Conservation (phyloP, 2,797 vertebrate genomes). For the Acropternis orthonyx region DNA sequence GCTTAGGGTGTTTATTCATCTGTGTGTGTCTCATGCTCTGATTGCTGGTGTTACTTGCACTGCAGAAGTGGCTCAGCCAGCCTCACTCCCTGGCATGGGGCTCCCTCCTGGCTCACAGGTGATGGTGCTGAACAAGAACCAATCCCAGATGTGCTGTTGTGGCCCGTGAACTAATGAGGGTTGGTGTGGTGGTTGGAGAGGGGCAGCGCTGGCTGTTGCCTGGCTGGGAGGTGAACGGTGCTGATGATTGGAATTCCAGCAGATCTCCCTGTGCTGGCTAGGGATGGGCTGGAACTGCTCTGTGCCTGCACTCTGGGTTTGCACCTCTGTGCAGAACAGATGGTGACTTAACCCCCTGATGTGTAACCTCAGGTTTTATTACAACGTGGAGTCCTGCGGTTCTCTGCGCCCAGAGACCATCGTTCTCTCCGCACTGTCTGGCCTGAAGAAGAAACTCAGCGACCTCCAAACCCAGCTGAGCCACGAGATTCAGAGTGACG, state of each 20-base stretch:
- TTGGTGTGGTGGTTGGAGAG: not conserved
- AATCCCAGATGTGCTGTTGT: not conserved
- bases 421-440: constrained; percentile 91
- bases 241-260: not conserved
- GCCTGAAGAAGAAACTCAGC: constrained; percentile 96
- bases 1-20: not conserved
- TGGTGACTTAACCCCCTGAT: not conserved
- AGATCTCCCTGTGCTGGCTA: not conserved
- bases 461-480: constrained; percentile 97
- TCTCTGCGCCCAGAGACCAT: constrained; percentile 96
- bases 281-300: not conserved
- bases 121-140: rapidly evolving
- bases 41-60: not conserved
- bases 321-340: not conserved
- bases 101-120: not conserved
- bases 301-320: not conserved
- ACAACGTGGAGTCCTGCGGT: constrained; percentile 96
- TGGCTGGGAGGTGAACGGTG: not conserved
- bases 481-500: constrained; percentile 96
- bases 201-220: not conserved
- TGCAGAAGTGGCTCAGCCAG: not conserved
- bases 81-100: rapidly evolving
- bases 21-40: not conserved
- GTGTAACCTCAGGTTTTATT: constrained; percentile 85
- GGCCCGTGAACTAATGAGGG: not conserved